Evolutionary conservation across 2,888 invertebrate genomes (phyloP), one percentile per base, ranked within the genome.

Genomic region (Drosophila eohydei): DNA sequence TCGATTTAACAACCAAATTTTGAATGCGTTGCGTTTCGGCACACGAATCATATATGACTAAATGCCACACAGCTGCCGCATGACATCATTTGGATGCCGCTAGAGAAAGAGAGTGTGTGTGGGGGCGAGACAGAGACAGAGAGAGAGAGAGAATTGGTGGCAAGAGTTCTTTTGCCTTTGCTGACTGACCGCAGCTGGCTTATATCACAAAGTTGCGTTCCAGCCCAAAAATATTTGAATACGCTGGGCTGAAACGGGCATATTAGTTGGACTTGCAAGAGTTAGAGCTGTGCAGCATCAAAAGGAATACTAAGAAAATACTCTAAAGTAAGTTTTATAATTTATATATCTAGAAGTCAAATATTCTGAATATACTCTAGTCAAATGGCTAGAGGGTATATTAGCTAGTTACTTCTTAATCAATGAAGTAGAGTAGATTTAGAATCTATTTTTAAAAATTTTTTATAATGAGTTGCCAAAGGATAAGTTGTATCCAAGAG

Each of bases 1-100:
- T 86, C 86, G 88, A 87, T 86, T 87, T 72, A 88, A 87, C 83
- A 82, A 81, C 34, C 48, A 66, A 66, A 64, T 65, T 50, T 54
- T 21, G 4, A 21, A 16, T 34, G 56, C 41, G 51, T 41, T 63
- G 48, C 28, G 67, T 57, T 68, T 48, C 50, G 52, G 44, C 58
- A 14, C 41, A 40, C 46, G 57, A 52, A 48, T 14, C 66, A 57
- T 28, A 46, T 14, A 16, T n/a, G 59, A 61, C 61, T 68, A 36
- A 59, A 50, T 9, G 14, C 21, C 14, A 12, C 34, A 28, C 48
- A 64, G 70, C 55, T 58, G 58, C 43, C 52, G 12, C 58, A 70
- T 65, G 63, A 63, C 63, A 63, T 71, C 71, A 69, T 57, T 48
- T 4, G n/a, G 34, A 36, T 48, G 48, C 38, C 54, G 34, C 11